These are phyloP conservation scores for Tinea pellionella DNA, from an alignment of 2,888 invertebrate genomes.

Conservation along the genomic window DNA sequence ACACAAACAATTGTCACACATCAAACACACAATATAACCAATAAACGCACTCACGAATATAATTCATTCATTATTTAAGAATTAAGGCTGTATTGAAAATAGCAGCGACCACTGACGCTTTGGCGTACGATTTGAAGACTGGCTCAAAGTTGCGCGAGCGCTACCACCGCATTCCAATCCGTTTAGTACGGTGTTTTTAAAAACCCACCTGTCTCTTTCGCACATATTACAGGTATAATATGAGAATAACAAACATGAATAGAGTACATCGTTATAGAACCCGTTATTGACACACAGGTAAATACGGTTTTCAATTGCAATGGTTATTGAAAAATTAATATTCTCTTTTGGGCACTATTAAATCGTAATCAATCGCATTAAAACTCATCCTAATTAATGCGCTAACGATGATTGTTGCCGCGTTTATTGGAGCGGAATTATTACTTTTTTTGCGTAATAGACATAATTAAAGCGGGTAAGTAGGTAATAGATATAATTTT, in stretches of 20 bases:
- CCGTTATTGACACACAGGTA: constrained; percentile 60
- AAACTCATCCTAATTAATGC: background rate
- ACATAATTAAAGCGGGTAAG: background rate
- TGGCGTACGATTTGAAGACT: constrained; percentile 52
- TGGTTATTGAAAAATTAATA: constrained; percentile 5
- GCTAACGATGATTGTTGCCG: background rate
- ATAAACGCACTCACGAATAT: constrained; percentile 45
- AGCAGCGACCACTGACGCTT: constrained; percentile 30
- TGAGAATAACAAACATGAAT: constrained; percentile 20
- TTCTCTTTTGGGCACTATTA: background rate
- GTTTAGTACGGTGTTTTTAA: constrained; percentile 17
- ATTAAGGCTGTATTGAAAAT: constrained; percentile 30
- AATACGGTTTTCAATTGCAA: constrained; percentile 26
- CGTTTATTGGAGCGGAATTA: background rate
- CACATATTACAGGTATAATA: constrained; percentile 22
- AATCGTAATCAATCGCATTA: background rate
- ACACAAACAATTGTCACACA: constrained; percentile 50
- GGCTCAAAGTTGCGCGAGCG: constrained; percentile 44
- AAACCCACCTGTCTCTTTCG: constrained; percentile 41
- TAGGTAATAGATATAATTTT: background rate
- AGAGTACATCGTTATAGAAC: constrained; percentile 25
- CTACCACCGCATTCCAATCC: constrained; percentile 54
- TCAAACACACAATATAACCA: constrained; percentile 44
- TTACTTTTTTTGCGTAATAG: background rate
- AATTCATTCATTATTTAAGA: constrained; percentile 55